Base-by-base conservation (phyloP, 2,888 invertebrate genomes). In the Xestia rhomboidea region DNA sequence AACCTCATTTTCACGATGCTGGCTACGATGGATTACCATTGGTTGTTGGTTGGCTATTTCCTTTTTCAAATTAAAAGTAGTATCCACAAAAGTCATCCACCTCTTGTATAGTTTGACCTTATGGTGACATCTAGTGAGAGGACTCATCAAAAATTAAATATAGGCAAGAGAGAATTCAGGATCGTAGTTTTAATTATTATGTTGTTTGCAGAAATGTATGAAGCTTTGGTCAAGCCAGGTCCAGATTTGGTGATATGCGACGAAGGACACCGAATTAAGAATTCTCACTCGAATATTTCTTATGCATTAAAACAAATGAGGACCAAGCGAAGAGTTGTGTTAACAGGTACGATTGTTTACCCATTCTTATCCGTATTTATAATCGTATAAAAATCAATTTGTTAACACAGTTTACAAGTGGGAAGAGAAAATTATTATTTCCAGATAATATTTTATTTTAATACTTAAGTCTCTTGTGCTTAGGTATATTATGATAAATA, bases 241-340 rank as follows among this genome's bases (percentile, higher is more conserved):
- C 99, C 99, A 0, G 99, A 99, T 95, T 95, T 99, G 72, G 98
- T 99, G 0, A 99, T 99, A 83, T 99, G 99, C 92, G 99, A 99
- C 89, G 99, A 99, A 94, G 99, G 99, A 0, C 99, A 99, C 94
- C 97, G 99, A 34, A 99, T 99, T 86, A 99, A 99, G 95, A 99
- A 99, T 94, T 98, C 99, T 0, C 99, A 99, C 91, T 99, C 99
- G 1, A 99, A 99, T 82, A 99, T 99, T 89, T 99, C 99, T 0
- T 98, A 98, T 92, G 99, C 99, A 0, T 96, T 99, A 62, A 99
- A 99, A 93, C 98, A 99, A 92, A 99, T 99, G 96, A 97, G 98
- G 88, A 99, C 99, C 0, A 99, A 99, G 92, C 97, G 99, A 27
- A 97, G 99, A 83, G 98, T 99, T 27, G 99, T 99, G 0, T 97